Conservation (phyloP, 2,113 vertebrate species). For the Engraulis encrasicolus region DNA sequence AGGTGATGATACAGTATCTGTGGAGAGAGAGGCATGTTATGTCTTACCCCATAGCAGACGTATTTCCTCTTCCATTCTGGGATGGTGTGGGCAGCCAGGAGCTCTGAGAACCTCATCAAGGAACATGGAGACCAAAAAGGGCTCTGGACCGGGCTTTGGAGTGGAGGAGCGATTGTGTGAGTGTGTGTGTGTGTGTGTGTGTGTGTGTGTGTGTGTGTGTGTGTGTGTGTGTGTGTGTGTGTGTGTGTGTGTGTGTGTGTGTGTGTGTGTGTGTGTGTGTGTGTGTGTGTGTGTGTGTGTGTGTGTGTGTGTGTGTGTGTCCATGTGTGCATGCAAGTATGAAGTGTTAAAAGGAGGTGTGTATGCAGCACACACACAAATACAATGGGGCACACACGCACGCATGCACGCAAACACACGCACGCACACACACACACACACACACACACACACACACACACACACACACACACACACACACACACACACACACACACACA, state of each 20-base stretch:
- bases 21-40: neutral
- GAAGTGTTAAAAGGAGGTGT: neutral
- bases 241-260: neutral
- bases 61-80: slow-evolving; percentile 36
- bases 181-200: slow-evolving; percentile 3
- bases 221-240: neutral
- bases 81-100: slow-evolving; percentile 22
- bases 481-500: neutral
- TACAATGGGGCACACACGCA: neutral
- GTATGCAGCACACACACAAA: neutral
- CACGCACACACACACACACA: neutral
- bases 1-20: neutral
- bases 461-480: neutral
- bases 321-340: too few species aligned
- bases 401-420: neutral
- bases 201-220: neutral
- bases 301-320: neutral
- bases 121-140: neutral
- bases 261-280: neutral
- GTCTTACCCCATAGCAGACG: slow-evolving; percentile 45
- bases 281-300: neutral
- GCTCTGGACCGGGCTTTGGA: neutral
- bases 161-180: slow-evolving; percentile 2
- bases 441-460: neutral
- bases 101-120: slow-evolving; percentile 13